A percentile compares a stretch with the other conserved stretches of the same genome.
These are phyloP conservation scores for Polydrusus pterygomalis DNA, from an alignment of 2,888 invertebrate species.

Conservation along the genomic window DNA sequence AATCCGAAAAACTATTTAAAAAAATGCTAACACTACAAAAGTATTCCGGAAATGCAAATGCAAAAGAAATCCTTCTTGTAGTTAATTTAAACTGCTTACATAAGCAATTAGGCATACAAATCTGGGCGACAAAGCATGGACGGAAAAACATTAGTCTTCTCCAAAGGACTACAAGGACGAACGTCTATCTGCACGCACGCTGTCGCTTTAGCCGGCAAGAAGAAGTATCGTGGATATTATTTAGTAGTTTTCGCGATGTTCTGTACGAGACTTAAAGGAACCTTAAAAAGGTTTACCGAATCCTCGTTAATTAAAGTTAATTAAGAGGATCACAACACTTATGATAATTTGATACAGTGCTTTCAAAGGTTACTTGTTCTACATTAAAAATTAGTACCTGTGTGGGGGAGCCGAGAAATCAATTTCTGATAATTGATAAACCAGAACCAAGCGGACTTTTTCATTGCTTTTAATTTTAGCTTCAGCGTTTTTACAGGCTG, in stretches of 20 bases:
- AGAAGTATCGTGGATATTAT: constrained; percentile 44
- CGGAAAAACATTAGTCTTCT: constrained; percentile 59
- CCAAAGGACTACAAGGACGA: constrained; percentile 55
- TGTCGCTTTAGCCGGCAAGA: constrained; percentile 43
- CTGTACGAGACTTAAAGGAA: neutral
- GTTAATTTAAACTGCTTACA: constrained; percentile 52
- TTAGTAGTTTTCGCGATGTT: constrained; percentile 40
- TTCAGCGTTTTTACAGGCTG: too few species aligned
- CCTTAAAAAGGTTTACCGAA: neutral
- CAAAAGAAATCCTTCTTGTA: constrained; percentile 6
- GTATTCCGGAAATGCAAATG: neutral
- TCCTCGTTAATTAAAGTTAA: neutral
- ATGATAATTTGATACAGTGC: too few species aligned
- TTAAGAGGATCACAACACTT: too few species aligned
- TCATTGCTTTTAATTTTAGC: too few species aligned
- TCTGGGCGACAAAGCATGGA: constrained; percentile 52
- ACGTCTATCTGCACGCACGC: constrained; percentile 52
- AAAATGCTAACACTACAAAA: too few species aligned
- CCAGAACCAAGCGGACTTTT: too few species aligned
- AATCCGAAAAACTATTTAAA: too few species aligned
- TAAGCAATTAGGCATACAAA: constrained; percentile 53
- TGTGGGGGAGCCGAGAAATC: too few species aligned
- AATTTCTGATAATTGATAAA: too few species aligned
- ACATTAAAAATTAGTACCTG: too few species aligned
- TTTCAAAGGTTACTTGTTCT: too few species aligned